Evolutionary conservation across 2,113 vertebrate species (phyloP), one percentile per base, ranked within the genome.

Genomic region (Eulemur macaco): DNA sequence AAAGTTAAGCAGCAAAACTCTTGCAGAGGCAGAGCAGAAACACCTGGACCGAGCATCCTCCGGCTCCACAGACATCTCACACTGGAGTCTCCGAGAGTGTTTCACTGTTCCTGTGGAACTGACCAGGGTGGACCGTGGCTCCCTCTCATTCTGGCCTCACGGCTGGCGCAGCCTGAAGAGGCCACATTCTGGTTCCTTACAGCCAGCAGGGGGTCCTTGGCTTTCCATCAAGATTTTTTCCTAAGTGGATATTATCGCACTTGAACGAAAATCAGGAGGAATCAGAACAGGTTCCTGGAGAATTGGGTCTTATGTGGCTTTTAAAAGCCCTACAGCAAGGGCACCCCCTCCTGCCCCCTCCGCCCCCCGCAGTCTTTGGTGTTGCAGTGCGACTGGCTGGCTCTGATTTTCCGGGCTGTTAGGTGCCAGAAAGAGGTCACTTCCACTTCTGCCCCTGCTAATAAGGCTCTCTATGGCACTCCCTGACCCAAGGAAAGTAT

Each of bases 161-260:
- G 66, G 10, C 23, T 0, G 0, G 0, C 0, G 4, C 64, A 77
- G 8, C 23, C 69, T 77, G 91, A 92, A 29, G 52, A 34, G 63
- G 31, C 66, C 8, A 78, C 58, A 69, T 39, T 73, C 76, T n/a
- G 69, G 17, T 56, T 88, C 34, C 87, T 89, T 63, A 52, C 13
- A 91, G 45, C 21, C n/a, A 80, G 74, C 66, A 82, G 68, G 54
- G 8, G 6, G 6, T 42, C 45, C 31, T 29, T 56, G 73, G 9
- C 96, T 96, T 98, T 96, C 77, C 86, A 83, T 94, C 73, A 85
- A 58, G 54, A 31, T 60, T 96, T 92, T 78, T 81, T 87, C 60
- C 93, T 89, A 84, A 95, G 95, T 87, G 96, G 39, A 78, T 86
- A 80, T 97, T 76, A 73, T 95, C 82, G 96, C 95, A 92, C 97